Conservation (phyloP, 64 coral and sea anemone genomes). For the Hydrozoanthus tunicans region DNA sequence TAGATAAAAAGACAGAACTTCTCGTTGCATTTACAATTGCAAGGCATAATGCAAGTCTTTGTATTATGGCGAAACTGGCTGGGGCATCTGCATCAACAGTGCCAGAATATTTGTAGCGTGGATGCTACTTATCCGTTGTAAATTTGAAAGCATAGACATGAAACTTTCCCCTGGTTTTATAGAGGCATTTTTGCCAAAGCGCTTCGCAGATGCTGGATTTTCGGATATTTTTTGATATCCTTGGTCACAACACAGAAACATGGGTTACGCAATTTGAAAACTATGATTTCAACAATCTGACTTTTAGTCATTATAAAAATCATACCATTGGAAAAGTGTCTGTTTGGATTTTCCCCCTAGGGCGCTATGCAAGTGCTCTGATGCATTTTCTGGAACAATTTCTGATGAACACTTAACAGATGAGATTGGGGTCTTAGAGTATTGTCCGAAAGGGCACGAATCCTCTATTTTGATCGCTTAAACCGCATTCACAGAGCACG, state of each 20-base stretch:
- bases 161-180: neutral
- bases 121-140: neutral
- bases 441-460: neutral
- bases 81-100: slow-evolving; percentile 11
- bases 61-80: slow-evolving; percentile 44
- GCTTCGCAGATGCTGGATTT: neutral
- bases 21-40: slow-evolving; percentile 9
- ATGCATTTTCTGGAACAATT: slow-evolving; percentile 54
- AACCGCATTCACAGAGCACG: slow-evolving; percentile 51
- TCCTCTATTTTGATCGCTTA: slow-evolving; percentile 52
- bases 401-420: slow-evolving; percentile 39
- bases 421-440: neutral
- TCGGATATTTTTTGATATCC: slow-evolving; percentile 15
- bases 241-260: slow-evolving; percentile 55
- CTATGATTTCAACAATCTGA: slow-evolving; percentile 47
- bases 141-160: neutral
- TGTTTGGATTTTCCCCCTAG: slow-evolving; percentile 49
- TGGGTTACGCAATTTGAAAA: slow-evolving; percentile 52
- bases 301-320: slow-evolving; percentile 25
- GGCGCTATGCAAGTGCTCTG: slow-evolving; percentile 38
- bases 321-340: slow-evolving; percentile 27
- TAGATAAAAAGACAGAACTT: slow-evolving; percentile 41
- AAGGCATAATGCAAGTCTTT: slow-evolving; percentile 37
- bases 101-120: neutral
- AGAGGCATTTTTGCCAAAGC: slow-evolving; percentile 11